Conservation (phyloP, 2,797 vertebrate species). For the Muscicapa comitata region DNA sequence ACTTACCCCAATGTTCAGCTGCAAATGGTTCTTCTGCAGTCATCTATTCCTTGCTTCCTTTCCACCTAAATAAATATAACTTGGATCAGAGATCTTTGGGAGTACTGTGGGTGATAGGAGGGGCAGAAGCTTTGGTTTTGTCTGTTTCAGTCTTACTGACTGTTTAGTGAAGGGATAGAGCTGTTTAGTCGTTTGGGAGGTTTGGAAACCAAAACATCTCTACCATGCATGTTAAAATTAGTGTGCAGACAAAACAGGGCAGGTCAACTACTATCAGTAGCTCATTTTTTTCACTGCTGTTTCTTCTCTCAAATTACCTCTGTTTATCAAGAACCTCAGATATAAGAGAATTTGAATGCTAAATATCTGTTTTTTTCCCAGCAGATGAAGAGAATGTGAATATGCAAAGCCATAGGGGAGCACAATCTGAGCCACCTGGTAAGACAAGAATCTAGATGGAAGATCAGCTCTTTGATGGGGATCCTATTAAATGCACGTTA, state of each 20-base stretch:
- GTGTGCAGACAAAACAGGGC: neutral
- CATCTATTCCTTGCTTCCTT: neutral
- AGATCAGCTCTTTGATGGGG: neutral
- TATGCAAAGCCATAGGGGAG: slow-evolving; percentile 61
- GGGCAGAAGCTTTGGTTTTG: neutral
- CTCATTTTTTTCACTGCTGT: neutral
- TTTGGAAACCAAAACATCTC: neutral
- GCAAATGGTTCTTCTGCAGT: neutral
- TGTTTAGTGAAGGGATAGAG: neutral
- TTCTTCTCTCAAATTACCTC: neutral
- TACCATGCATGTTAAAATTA: neutral
- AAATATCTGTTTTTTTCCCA: neutral
- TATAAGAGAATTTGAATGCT: neutral
- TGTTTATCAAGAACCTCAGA: neutral
- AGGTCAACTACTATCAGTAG: neutral
- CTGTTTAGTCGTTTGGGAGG: neutral
- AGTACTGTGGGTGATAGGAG: neutral
- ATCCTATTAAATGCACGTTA: neutral
- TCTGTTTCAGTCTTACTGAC: neutral
- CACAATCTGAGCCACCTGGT: slow-evolving; percentile 67
- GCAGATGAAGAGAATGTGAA: slow-evolving; percentile 72
- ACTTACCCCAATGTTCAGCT: neutral
- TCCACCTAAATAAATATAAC: neutral
- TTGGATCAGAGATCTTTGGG: neutral
- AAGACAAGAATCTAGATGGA: slow-evolving; percentile 13